Evolutionary conservation across 2,113 vertebrate genomes (phyloP), one percentile per base, ranked within the genome.

Genomic region (Hipposideros armiger): DNA sequence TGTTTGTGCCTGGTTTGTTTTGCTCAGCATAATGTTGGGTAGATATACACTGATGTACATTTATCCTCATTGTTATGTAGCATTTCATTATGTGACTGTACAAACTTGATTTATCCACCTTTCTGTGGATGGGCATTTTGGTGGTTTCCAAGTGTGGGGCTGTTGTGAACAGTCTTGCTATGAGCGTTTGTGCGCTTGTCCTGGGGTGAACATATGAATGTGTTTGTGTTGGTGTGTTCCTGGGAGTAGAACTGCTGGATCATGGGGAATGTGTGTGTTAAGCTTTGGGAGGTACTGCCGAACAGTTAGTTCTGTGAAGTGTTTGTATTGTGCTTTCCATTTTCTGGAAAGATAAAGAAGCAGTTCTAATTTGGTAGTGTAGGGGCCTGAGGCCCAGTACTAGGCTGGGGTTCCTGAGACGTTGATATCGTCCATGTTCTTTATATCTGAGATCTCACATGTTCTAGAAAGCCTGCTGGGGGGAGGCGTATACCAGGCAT

Each of bases 331-430:
- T 60, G n/a, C 78, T 93, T 95, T 40, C 11, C 40, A 11, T 62
- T 91, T 78, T 64, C 42, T 78, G 15, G 62, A 42, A 91, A 40
- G 77, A 69, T 0, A 6, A 93, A 78, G 60, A 82, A 89, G n/a
- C 16, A 36, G 20, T 66, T 89, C 9, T 32, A 66, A 2, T 24
- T 76, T 28, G 7, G 4, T 36, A 28, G 45, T 45, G 47, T 36
- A 56, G 42, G 9, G 15, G 9, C 32, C 40, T 26, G 24, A 62
- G 42, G 66, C 26, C 67, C 26, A 9, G 40, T 24, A 0, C 4
- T 40, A 28, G 20, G 3, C 40, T 19, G 20, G 42, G 19, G 7
- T 36, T 90, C 84, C 93, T 74, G 52, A 86, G 52, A 56, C 5
- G 4, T 89, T 62, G 32, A 15, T 70, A 7, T 58, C 5, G 10